phyloP scores from a whole-genome alignment of 2,113 vertebrate genomes.

The Phainopepla nitens region DNA sequence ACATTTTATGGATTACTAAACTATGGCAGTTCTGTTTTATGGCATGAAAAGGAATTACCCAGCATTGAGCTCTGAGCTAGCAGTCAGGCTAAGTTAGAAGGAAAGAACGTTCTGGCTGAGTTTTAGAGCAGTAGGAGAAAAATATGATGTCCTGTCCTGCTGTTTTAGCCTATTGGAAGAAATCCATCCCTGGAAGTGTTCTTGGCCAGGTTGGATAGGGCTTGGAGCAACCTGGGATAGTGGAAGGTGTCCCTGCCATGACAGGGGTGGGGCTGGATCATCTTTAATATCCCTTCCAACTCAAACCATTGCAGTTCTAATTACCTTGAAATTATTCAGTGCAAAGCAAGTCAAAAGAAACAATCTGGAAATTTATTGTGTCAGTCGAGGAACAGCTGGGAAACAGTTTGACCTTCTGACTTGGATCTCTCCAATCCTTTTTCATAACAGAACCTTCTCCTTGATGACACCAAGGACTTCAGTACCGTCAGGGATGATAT shows the following conservation, averaged over 20 bases:
- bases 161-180: not conserved
- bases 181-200: not conserved
- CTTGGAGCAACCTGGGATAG: not conserved
- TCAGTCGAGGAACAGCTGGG: not conserved
- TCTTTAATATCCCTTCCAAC: not conserved
- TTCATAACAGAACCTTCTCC: conserved; percentile 78
- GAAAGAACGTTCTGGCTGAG: not conserved
- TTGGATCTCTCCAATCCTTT: not conserved
- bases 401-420: not conserved
- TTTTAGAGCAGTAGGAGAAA: not conserved
- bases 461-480: conserved; percentile 83
- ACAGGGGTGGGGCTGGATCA: not conserved
- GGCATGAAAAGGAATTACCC: not conserved
- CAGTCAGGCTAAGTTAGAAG: not conserved
- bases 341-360: not conserved
- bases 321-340: not conserved
- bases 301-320: not conserved
- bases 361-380: not conserved
- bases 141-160: not conserved
- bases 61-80: not conserved
- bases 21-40: not conserved
- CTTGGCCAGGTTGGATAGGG: accelerated
- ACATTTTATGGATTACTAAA: not conserved
- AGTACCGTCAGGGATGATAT: conserved; percentile 75
- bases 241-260: not conserved